Conservation (phyloP, 2,113 vertebrate species). For the Vireo altiloquus region DNA sequence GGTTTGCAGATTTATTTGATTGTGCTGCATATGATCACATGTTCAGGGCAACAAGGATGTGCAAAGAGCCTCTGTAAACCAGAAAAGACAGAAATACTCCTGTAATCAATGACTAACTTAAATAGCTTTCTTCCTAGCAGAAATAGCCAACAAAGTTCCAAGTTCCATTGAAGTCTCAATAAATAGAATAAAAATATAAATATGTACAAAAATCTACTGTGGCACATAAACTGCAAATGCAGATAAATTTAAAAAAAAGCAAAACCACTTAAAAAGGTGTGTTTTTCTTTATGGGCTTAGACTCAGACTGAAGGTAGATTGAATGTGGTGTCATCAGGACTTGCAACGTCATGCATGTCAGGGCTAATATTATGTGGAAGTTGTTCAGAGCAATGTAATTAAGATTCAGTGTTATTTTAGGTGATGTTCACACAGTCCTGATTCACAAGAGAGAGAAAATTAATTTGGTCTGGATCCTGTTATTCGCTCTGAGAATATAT, state of each 20-base stretch:
- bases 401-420: neutral
- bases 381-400: slow-evolving; percentile 2
- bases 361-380: neutral
- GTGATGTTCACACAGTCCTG: neutral
- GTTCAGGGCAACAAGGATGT: neutral
- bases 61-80: neutral
- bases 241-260: neutral
- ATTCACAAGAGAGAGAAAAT: neutral
- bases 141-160: neutral
- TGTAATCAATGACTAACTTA: neutral
- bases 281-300: neutral
- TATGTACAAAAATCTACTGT: neutral
- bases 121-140: neutral
- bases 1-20: neutral
- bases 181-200: neutral
- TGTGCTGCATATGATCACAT: neutral
- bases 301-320: neutral
- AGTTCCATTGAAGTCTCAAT: neutral
- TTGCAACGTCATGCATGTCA: neutral
- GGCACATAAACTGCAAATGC: neutral
- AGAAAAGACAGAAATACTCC: neutral
- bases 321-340: neutral
- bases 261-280: neutral
- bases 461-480: neutral
- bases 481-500: neutral